A percentile compares a stretch with the other conserved stretches of the same genome.
Evolutionary conservation across 2,113 vertebrate genomes (phyloP).

Genomic region (Pogona vitticeps): DNA sequence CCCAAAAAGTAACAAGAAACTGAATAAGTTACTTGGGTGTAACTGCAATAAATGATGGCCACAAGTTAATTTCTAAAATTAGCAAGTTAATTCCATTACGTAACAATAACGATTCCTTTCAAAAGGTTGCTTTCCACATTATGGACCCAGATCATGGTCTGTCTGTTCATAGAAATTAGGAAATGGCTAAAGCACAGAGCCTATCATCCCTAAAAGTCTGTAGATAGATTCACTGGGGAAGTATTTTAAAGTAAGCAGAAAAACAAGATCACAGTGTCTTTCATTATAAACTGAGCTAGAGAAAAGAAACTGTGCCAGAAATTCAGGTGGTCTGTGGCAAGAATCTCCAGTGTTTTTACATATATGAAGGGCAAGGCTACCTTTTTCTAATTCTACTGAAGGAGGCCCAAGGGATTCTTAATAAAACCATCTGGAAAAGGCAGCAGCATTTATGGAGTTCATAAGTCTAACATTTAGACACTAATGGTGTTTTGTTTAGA

Average conservation of each 20-base stretch:
- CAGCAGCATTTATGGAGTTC: conserved; percentile 11
- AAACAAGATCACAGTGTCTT: background rate
- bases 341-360: background rate
- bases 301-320: background rate
- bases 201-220: background rate
- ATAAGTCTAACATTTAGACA: background rate
- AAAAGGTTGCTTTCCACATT: too few species aligned
- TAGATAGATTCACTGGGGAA: background rate
- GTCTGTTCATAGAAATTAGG: background rate
- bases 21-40: too few species aligned
- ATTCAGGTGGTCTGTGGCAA: background rate
- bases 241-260: background rate
- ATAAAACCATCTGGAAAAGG: background rate
- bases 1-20: too few species aligned
- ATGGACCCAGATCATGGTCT: background rate
- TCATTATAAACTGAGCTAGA: background rate
- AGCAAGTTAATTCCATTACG: too few species aligned
- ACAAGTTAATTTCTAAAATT: too few species aligned
- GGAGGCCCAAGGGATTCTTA: background rate
- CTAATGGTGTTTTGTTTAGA: background rate
- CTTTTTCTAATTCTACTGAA: background rate
- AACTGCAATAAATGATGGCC: too few species aligned
- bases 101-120: too few species aligned
- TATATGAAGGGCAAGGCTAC: background rate
- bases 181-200: background rate